Evolutionary conservation across 30 jellyfish, hydroid and myxozoan genomes (phyloP).

Genomic region (Nemopilema nomurai): DNA sequence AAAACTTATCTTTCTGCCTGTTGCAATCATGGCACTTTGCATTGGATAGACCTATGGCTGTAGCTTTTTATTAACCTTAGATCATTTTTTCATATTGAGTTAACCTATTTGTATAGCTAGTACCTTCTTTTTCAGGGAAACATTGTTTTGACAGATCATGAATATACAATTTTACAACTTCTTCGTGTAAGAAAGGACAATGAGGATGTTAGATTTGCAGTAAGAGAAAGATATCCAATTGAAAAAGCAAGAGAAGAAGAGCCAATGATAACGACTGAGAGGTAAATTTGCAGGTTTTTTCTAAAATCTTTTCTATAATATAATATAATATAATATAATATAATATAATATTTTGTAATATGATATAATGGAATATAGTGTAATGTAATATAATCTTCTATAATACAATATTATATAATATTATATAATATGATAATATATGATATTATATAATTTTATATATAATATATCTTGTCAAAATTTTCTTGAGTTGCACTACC

Average conservation of each 20-base stretch:
- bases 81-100: no score
- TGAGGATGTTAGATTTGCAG: slow-evolving; percentile 95
- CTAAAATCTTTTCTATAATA: neutral
- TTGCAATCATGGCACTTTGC: no score
- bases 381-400: no score
- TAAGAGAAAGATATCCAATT: slow-evolving; percentile 83
- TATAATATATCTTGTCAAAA: no score
- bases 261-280: slow-evolving; percentile 55
- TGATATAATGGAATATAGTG: no score
- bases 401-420: neutral
- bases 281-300: slow-evolving; percentile 23
- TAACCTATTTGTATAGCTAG: neutral
- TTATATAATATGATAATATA: neutral
- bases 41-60: no score
- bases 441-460: neutral
- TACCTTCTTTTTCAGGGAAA: slow-evolving; percentile 77
- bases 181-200: slow-evolving; percentile 87
- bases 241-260: slow-evolving; percentile 79
- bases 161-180: slow-evolving; percentile 79
- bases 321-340: neutral
- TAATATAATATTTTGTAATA: no score
- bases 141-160: slow-evolving; percentile 87
- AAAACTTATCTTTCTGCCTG: no score
- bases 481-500: no score
- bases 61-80: no score